Evolutionary conservation across 1,140 invertebrate genomes (phyloP), one percentile per base, ranked within the genome.

Genomic region (Trichoplusia ni): DNA sequence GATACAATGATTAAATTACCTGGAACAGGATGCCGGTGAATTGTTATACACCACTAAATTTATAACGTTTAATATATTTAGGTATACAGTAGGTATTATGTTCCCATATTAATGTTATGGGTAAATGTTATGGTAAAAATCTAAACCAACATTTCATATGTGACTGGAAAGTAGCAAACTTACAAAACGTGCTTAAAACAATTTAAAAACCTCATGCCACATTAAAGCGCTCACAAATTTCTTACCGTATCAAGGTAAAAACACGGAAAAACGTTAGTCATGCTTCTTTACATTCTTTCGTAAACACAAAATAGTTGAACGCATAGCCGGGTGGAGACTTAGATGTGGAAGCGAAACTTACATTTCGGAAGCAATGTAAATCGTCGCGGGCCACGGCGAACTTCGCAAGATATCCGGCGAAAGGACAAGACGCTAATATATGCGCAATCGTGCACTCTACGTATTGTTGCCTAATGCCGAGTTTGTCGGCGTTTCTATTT

Each of bases 351-450:
- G 37, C 38, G 38, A 58, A 38, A 75, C 78, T 75, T 66, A 79
- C 75, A 81, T 87, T 90, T 87, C 79, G 84, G 84, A 88, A 90
- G 85, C 70, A 83, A 83, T 87, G 86, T 89, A 90, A 90, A 89
- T 90, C 83, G 82, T 79, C 71, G 75, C 73, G 69, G 72, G 75
- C 75, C 71, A 82, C 77, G 81, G 74, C 75, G 64, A 90, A 89
- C 77, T 90, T 89, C 65, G 65, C 72, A 69, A 82, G 86, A 86
- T 86, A 84, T 84, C 80, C 83, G 72, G 81, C 81, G 77, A 85
- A 85, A 88, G 86, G 89, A 91, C 89, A 89, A 87, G 84, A 85
- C 84, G 84, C 73, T 89, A 90, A 90, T 88, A 77, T 88, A 90
- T 88, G 84, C 79, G 63, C 78, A 82, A 81, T 82, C 79, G 77